phyloP scores from a whole-genome alignment of 2,113 vertebrate species.

The Atractosteus spatula region DNA sequence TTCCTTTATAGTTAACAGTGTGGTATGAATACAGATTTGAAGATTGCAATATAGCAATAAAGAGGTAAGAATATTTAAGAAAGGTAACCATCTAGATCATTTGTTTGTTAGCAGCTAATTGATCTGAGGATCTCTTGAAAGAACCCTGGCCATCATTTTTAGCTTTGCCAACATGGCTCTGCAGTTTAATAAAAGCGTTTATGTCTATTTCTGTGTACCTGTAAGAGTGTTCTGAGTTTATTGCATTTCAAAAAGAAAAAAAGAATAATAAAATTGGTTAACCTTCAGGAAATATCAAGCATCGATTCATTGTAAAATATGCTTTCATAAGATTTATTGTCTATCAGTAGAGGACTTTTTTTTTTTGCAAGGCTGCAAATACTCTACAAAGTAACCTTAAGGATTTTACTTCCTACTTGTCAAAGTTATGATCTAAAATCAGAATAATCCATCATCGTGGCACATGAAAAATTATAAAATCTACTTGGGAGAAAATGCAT shows the following conservation, averaged over 20 bases:
- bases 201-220: no score
- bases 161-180: no score
- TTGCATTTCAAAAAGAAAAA: constrained; percentile 48
- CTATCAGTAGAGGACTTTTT: constrained; percentile 49
- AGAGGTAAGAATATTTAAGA: no score
- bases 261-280: constrained; percentile 53
- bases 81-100: no score
- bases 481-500: constrained; percentile 54
- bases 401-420: constrained; percentile 52
- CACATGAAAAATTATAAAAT: constrained; percentile 66
- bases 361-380: constrained; percentile 36
- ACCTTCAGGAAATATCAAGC: constrained; percentile 66
- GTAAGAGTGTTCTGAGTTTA: background rate
- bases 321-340: constrained; percentile 73
- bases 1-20: no score
- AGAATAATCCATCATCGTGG: constrained; percentile 69
- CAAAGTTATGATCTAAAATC: constrained; percentile 67
- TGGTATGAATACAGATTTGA: no score
- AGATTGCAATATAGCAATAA: no score
- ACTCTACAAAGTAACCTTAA: constrained; percentile 54
- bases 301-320: constrained; percentile 62
- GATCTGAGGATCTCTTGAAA: no score
- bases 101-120: no score
- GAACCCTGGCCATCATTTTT: no score
- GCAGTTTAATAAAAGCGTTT: no score